A percentile compares a stretch with the other conserved stretches of the same genome.
These are phyloP conservation scores for Idaea biselata DNA, from an alignment of 2,888 invertebrate species.

Conservation along the genomic window DNA sequence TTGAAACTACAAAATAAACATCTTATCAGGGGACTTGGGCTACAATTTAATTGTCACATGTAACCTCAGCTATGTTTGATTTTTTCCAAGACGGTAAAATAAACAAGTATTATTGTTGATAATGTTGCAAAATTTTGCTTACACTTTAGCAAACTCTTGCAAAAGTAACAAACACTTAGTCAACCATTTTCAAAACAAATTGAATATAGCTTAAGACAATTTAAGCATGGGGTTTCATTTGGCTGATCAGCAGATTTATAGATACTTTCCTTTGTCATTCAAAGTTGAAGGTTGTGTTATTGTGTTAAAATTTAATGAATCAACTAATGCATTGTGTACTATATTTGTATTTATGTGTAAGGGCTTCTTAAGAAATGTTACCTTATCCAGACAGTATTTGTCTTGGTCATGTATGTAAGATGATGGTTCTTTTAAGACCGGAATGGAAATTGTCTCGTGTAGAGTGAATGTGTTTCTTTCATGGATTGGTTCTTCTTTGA, in stretches of 20 bases:
- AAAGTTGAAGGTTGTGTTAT: background rate
- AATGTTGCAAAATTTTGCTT: too few relatives aligned
- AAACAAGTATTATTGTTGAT: too few relatives aligned
- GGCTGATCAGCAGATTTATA: background rate
- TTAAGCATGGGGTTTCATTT: background rate
- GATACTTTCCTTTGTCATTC: background rate
- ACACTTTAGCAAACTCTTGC: too few relatives aligned
- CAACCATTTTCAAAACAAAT: too few relatives aligned
- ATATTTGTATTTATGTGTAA: background rate
- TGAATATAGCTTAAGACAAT: too few relatives aligned
- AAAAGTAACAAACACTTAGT: too few relatives aligned
- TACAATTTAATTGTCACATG: too few relatives aligned
- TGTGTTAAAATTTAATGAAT: background rate
- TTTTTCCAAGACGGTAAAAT: too few relatives aligned
- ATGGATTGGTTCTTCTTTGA: constrained; percentile 53
- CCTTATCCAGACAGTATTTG: constrained; percentile 91
- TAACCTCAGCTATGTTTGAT: too few relatives aligned
- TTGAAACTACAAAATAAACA: background rate
- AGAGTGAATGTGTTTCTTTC: constrained; percentile 47
- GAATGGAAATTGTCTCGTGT: constrained; percentile 60
- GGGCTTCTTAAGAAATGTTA: constrained; percentile 36
- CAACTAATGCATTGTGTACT: background rate
- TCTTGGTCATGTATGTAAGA: constrained; percentile 87
- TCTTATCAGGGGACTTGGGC: background rate
- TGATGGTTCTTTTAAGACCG: constrained; percentile 75